Conservation (phyloP, 53 echinoderm and acorn worm genomes). For the Pentamera pediparva region DNA sequence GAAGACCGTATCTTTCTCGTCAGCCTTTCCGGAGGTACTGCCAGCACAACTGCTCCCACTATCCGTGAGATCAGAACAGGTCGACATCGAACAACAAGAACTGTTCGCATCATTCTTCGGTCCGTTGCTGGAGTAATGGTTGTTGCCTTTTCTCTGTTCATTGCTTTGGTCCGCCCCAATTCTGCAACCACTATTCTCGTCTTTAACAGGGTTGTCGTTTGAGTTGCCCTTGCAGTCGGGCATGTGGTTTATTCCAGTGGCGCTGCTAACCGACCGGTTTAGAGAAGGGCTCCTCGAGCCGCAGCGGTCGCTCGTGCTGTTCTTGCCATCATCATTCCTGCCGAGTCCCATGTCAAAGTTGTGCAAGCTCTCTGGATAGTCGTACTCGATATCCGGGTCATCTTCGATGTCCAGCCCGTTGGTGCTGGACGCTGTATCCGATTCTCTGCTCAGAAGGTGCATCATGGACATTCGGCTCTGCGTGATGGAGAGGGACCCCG, state of each 20-base stretch:
- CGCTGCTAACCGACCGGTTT: too few species aligned
- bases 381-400: background rate
- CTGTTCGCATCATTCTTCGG: constrained; percentile 27
- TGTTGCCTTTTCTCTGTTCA: too few species aligned
- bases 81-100: constrained; percentile 71
- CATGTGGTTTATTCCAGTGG: too few species aligned
- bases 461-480: constrained; percentile 65
- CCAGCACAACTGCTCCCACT: constrained; percentile 71
- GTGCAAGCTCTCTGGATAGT: constrained; percentile 20
- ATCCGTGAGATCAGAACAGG: constrained; percentile 70
- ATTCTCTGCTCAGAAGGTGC: constrained; percentile 32
- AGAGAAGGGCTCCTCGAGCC: too few species aligned
- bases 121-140: too few species aligned
- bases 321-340: too few species aligned
- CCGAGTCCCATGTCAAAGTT: constrained; percentile 15
- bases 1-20: constrained; percentile 45
- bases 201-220: too few species aligned
- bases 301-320: too few species aligned
- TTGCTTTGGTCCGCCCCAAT: too few species aligned
- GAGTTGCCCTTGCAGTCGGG: too few species aligned
- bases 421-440: constrained; percentile 20
- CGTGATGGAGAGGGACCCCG: constrained; percentile 55
- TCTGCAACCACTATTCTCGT: too few species aligned
- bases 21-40: constrained; percentile 77
- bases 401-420: background rate